A percentile compares a stretch with the other conserved stretches of the same genome.
These are phyloP conservation scores for Tetragnatha montana DNA, from an alignment of 2,888 invertebrate genomes.

Conservation along the genomic window DNA sequence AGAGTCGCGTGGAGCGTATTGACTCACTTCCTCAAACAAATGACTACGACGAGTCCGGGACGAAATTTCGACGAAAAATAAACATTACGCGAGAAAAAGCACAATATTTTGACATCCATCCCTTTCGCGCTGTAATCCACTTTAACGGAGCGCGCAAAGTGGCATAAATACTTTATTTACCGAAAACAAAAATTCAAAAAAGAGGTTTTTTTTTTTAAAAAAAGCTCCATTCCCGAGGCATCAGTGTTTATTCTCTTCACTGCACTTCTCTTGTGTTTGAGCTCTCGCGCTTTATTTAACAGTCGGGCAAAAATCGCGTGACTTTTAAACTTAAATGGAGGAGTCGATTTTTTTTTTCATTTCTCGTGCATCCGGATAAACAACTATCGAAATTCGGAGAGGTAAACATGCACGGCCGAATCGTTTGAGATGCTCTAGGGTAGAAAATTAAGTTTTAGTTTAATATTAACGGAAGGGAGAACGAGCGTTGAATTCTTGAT, in stretches of 20 bases:
- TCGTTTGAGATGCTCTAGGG: not conserved
- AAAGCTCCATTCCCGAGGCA: not conserved
- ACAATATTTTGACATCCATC: conserved; percentile 1
- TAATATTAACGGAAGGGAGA: too few species aligned
- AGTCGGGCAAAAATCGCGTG: not conserved
- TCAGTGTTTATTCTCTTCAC: not conserved
- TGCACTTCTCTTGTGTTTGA: not conserved
- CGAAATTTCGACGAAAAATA: not conserved
- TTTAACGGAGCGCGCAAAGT: not conserved
- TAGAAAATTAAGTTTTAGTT: too few species aligned
- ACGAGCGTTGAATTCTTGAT: too few species aligned
- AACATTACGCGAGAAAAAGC: not conserved
- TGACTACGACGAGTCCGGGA: not conserved
- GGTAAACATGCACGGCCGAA: not conserved
- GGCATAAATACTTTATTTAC: conserved; percentile 5
- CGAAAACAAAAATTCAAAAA: not conserved
- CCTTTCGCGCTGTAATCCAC: not conserved
- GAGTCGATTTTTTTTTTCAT: not conserved
- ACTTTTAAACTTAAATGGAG: not conserved
- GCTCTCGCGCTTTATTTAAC: not conserved
- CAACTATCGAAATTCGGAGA: not conserved
- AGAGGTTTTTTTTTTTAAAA: too few species aligned
- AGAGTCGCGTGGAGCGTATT: not conserved
- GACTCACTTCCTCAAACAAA: not conserved
- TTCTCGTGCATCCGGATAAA: not conserved